Percentiles rank a stretch among this genome's conserved stretches.
Conservation (phyloP, 2,113 vertebrate species). For the Capreolus pygargus region DNA sequence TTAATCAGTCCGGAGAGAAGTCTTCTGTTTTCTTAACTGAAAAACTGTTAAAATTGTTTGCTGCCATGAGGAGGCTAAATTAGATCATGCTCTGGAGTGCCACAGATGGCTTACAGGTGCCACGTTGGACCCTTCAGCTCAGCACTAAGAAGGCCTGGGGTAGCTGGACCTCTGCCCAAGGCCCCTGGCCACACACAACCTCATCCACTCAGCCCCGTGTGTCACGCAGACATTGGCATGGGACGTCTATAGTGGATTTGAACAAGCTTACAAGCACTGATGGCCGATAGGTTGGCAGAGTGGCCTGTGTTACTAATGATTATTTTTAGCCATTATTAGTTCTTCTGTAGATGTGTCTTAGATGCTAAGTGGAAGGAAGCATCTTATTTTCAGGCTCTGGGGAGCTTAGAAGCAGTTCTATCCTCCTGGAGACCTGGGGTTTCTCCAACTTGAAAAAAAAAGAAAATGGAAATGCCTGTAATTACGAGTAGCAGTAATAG, state of each 20-base stretch:
- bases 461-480: background rate
- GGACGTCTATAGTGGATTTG: rapidly evolving
- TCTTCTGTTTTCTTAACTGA: background rate
- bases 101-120: background rate
- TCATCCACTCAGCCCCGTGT: background rate
- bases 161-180: background rate
- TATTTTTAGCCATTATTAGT: background rate
- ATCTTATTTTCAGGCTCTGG: background rate
- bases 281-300: background rate
- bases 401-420: background rate
- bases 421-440: background rate
- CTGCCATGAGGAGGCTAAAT: background rate
- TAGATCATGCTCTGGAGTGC: background rate
- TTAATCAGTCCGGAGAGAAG: background rate
- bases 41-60: background rate
- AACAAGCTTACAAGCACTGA: background rate
- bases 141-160: no score
- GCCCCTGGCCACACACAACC: background rate
- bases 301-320: background rate
- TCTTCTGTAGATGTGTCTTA: background rate
- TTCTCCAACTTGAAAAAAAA: background rate
- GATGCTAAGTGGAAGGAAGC: background rate
- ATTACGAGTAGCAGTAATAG: background rate
- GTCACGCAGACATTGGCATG: rapidly evolving
- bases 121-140: rapidly evolving